phyloP scores from a whole-genome alignment of 2,113 vertebrate species.

The Ginglymostoma cirratum region DNA sequence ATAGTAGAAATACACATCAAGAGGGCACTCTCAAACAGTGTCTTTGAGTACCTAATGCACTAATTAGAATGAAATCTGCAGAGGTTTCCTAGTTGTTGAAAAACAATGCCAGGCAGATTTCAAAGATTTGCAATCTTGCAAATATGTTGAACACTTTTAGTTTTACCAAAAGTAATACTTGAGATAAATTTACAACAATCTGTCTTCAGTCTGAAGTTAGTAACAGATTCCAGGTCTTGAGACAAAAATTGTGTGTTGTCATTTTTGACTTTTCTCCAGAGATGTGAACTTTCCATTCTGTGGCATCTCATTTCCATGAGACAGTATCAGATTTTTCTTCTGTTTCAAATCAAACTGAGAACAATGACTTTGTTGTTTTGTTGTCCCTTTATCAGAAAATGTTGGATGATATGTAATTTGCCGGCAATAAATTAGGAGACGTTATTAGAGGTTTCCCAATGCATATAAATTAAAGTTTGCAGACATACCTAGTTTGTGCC shows the following conservation, averaged over 20 bases:
- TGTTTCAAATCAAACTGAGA: neutral
- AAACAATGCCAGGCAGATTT: neutral
- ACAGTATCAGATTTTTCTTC: neutral
- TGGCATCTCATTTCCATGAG: neutral
- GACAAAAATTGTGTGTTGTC: neutral
- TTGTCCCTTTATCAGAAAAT: neutral
- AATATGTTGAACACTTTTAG: neutral
- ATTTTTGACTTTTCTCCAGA: neutral
- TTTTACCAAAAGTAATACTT: neutral
- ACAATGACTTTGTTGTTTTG: neutral
- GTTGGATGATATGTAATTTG: neutral
- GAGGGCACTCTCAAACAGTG: neutral
- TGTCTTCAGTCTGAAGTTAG: neutral
- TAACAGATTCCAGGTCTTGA: neutral
- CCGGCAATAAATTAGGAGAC: neutral
- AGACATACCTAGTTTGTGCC: neutral
- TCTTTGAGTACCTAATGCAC: neutral
- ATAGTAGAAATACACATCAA: neutral
- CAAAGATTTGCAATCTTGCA: neutral
- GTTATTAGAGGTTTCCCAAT: neutral
- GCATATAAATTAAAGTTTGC: neutral
- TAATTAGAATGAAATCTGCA: neutral
- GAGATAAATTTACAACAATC: neutral
- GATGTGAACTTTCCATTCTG: neutral
- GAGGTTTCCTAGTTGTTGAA: neutral